phyloP scores from a whole-genome alignment of 2,797 vertebrate genomes.

The Pangasius larnaudii region DNA sequence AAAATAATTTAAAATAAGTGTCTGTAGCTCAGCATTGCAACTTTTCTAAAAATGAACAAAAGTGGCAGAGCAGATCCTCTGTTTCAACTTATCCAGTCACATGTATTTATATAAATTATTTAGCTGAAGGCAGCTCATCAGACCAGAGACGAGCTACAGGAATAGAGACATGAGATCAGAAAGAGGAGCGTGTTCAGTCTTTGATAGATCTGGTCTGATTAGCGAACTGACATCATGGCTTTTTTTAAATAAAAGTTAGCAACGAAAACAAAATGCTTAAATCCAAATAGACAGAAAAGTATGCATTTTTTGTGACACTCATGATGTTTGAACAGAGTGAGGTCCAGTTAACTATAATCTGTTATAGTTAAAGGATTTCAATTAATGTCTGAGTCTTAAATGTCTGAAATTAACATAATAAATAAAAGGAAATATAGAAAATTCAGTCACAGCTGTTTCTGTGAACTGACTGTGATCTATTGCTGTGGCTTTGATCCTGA shows the following conservation, averaged over 20 bases:
- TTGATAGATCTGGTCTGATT: background rate
- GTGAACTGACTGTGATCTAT: background rate
- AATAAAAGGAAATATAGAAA: background rate
- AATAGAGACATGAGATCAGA: background rate
- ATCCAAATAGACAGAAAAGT: too few relatives aligned
- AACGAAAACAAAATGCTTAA: background rate
- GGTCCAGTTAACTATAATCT: background rate
- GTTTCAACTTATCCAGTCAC: background rate
- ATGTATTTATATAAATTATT: background rate
- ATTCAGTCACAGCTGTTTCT: background rate
- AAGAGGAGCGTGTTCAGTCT: background rate
- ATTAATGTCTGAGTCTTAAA: background rate
- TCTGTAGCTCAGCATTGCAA: background rate
- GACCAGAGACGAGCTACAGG: background rate
- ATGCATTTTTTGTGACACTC: background rate
- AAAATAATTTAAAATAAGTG: background rate
- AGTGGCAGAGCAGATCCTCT: background rate
- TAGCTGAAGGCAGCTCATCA: background rate
- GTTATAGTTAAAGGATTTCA: background rate
- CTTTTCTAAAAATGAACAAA: background rate
- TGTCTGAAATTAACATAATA: background rate
- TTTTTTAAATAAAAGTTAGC: background rate
- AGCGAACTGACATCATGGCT: background rate
- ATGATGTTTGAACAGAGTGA: background rate
- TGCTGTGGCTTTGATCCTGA: constrained; percentile 9